These are phyloP conservation scores for Elymnias hypermnestra DNA, from an alignment of 1,140 invertebrate species.

Conservation along the genomic window DNA sequence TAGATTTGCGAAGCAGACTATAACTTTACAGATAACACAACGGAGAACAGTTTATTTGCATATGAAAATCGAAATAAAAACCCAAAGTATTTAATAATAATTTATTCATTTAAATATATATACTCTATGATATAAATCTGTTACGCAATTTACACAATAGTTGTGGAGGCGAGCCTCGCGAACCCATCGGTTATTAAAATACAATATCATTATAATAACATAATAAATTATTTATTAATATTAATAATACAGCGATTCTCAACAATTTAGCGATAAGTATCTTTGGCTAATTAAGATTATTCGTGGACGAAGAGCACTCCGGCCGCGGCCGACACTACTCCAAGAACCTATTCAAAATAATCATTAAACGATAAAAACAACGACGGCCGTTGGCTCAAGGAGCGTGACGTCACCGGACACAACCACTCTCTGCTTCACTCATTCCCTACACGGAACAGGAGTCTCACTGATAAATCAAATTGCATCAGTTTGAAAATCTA, in stretches of 20 bases:
- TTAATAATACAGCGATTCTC: constrained; percentile 42
- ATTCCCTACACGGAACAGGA: too few relatives aligned
- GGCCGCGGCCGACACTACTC: constrained; percentile 1
- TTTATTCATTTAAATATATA: constrained; percentile 59
- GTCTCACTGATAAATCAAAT: too few relatives aligned
- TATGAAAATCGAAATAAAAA: too few relatives aligned
- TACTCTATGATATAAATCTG: constrained; percentile 61
- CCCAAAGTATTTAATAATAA: constrained; percentile 36
- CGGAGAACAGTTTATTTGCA: too few relatives aligned
- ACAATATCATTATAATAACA: constrained; percentile 40
- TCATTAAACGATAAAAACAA: too few relatives aligned
- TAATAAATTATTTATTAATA: constrained; percentile 43
- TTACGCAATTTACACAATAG: constrained; percentile 50
- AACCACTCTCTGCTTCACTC: too few relatives aligned
- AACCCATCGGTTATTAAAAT: constrained; percentile 32
- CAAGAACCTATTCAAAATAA: too few relatives aligned
- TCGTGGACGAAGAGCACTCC: constrained; percentile 10
- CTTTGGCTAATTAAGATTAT: constrained; percentile 48
- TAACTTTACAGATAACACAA: too few relatives aligned
- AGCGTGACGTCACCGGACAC: too few relatives aligned
- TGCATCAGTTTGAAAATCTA: too few relatives aligned
- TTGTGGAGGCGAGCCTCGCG: constrained; percentile 27
- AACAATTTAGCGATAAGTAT: constrained; percentile 36
- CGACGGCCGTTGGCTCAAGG: too few relatives aligned
- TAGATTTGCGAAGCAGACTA: too few relatives aligned